A percentile compares a stretch with the other conserved stretches of the same genome.
phyloP scores from a whole-genome alignment of 2,888 invertebrate genomes.

The Ceraclea dissimilis region DNA sequence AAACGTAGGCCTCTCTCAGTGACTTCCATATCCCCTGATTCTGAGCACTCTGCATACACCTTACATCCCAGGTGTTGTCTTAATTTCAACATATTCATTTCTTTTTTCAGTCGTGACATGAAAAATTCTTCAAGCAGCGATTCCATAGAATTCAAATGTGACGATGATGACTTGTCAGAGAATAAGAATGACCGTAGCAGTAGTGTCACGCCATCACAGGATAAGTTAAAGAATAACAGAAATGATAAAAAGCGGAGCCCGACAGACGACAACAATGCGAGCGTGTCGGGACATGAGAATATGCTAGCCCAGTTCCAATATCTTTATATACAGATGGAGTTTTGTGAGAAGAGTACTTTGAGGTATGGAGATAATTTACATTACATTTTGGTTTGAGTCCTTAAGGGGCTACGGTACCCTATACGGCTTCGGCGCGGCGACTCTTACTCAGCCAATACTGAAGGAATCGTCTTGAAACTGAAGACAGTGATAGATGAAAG shows the following conservation, averaged over 20 bases:
- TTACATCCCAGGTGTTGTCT: no score
- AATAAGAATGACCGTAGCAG: conserved; percentile 7
- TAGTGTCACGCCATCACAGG: conserved; percentile 29
- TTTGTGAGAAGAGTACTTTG: conserved; percentile 93
- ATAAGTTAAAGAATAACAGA: not conserved
- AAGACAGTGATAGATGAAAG: no score
- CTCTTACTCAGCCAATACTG: no score
- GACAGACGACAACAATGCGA: conserved; percentile 7
- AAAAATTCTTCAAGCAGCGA: conserved; percentile 48
- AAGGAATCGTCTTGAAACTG: no score
- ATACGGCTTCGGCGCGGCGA: no score
- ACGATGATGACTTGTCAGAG: conserved; percentile 28
- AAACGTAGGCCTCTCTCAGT: no score
- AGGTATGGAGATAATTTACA: conserved; percentile 38
- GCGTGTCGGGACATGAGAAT: conserved; percentile 28
- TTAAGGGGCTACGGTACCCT: no score
- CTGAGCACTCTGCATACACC: no score
- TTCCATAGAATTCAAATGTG: conserved; percentile 55
- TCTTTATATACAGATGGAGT: conserved; percentile 97
- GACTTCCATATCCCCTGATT: no score
- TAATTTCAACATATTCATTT: no score
- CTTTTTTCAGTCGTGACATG: conserved; percentile 33
- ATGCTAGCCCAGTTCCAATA: conserved; percentile 50
- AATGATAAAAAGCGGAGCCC: not conserved
- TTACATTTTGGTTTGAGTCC: no score